Evolutionary conservation across 1,140 invertebrate species (phyloP), one percentile per base, ranked within the genome.

Genomic region (Polyergus mexicanus): DNA sequence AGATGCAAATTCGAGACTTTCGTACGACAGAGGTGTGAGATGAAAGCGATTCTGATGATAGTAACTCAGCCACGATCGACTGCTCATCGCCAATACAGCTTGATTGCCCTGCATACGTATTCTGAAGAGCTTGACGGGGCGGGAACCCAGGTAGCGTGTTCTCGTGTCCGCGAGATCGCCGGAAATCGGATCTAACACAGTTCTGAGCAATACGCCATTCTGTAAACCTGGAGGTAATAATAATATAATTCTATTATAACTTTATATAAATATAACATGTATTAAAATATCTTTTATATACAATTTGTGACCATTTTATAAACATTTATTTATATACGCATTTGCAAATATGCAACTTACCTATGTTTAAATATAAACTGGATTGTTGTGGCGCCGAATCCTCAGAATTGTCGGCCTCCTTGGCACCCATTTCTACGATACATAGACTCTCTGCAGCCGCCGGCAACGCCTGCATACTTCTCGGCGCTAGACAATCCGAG

Each of bases 11-110:
- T 99, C 99, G 28, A 99, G 95, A 65, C 98, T 98, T 95, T 99
- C 99, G 92, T 99, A 99, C 0, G 98, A 99, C 0, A 99, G 94
- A 1, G 99, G 99, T 0, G 99, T 99, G 10, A 99, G 95, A 95
- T 99, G 99, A 92, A 99, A 99, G 65, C 98, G 96, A 95, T 99
- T 99, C 95, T 99, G 99, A 94, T 99, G 99, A 89, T 99, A 99
- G 92, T 99, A 99, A 94, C 99, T 99, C 0, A 99, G 95, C 99
- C 99, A 99, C 0, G 99, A 99, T 86, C 99, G 96, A 89, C 98
- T 99, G 1, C 99, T 99, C 96, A 99, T 99, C 1, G 99, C 99
- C 10, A 99, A 94, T 0, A 99, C 99, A 8, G 99, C 98, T 95
- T 99, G 99, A 74, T 97, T 97, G 11, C 98, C 98, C 94, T 99